A percentile compares a stretch with the other conserved stretches of the same genome.
Evolutionary conservation across 2,797 vertebrate species (phyloP).

Genomic region (Onychomys torridus): DNA sequence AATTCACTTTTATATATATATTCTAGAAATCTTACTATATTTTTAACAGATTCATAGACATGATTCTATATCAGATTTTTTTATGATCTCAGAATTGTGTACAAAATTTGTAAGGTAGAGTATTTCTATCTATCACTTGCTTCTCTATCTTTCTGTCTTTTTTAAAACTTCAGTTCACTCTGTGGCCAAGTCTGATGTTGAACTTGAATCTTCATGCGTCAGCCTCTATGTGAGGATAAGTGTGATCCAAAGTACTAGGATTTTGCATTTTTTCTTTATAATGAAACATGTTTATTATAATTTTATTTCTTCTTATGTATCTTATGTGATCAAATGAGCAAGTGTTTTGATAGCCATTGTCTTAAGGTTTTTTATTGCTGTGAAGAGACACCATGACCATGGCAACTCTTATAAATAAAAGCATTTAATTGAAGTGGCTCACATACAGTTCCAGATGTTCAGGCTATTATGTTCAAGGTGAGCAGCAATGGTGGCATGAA

Average conservation of each 20-base stretch:
- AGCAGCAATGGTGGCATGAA: too few relatives aligned
- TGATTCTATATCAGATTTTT: background rate
- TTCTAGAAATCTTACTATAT: background rate
- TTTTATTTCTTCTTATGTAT: conserved; percentile 4
- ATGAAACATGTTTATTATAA: background rate
- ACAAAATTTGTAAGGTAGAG: background rate
- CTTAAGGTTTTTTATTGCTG: too few relatives aligned
- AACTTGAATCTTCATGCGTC: background rate
- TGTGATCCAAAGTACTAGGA: background rate
- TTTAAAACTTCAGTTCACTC: background rate
- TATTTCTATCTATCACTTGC: background rate
- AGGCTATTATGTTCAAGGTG: too few relatives aligned
- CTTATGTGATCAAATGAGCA: background rate
- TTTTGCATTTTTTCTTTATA: background rate
- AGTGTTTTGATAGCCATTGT: background rate
- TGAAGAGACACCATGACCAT: too few relatives aligned
- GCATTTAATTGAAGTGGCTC: too few relatives aligned
- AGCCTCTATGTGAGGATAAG: background rate
- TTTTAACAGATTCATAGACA: background rate
- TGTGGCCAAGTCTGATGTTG: background rate
- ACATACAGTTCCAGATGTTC: too few relatives aligned
- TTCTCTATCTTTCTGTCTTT: background rate
- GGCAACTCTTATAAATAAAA: too few relatives aligned
- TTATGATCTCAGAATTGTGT: background rate
- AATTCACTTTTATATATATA: background rate